Base-by-base conservation (phyloP, 2,113 vertebrate species). In the Grallaria varia region DNA sequence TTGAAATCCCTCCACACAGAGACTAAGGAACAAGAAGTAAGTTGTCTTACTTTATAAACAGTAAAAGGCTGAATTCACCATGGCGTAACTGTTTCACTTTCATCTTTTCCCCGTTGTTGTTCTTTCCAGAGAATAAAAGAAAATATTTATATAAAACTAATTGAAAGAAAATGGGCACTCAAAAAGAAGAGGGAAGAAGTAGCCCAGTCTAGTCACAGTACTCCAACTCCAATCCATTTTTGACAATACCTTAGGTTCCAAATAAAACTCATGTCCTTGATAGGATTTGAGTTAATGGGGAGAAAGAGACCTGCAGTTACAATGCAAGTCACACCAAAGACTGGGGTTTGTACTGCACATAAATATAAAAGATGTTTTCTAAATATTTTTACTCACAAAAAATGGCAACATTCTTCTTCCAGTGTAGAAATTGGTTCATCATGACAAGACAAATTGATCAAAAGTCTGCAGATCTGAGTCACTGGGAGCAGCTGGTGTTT, bases 401-500 rank as follows among this genome's bases (percentile, higher is more conserved):
- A 79, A 62, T 7, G 6, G 35, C 76, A 77, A 84, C 30, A 64
- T 87, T 33, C 55, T 94, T 60, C 59, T 62, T 80, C 59, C 88
- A 95, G 89, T 95, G 97, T 59, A 96, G 95, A 97, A 97, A 95
- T 68, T 93, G 90, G 95, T 94, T 97, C 97, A 97, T 93, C 90
- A 76, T 52, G 93, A 96, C 90, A 94, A 97, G 97, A 98, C 97
- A 98, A 97, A 96, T 97, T 96, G 96, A 98, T 97, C 97, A 98
- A 98, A 97, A 79, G 50, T 80, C 93, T 93, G 86, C 84, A 97
- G 95, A 98, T 96, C 84, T 96, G 95, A 98, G 91, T 98, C 97
- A 97, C 89, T 95, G 89, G 31, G 86, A 98, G 84, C 97, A 98
- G 97, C 97, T 98, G 96, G 97, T 92, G 93, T 98, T 98, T 96